Conservation (phyloP, 2,113 vertebrate species). For the Prochilodus magdalenae region DNA sequence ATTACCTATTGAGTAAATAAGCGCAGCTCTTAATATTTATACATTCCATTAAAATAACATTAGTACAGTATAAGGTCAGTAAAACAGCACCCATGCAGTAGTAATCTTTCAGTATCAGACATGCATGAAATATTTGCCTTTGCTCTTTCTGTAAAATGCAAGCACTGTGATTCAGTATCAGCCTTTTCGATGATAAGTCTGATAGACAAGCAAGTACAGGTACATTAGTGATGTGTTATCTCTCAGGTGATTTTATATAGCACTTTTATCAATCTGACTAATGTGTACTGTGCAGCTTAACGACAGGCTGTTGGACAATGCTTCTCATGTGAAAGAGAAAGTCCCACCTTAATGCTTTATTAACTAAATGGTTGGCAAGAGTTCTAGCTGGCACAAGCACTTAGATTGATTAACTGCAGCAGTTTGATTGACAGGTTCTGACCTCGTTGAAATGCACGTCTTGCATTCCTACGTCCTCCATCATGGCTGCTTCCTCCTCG, state of each 20-base stretch:
- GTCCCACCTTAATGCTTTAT: background rate
- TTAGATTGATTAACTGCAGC: background rate
- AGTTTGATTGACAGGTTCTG: conserved; percentile 29
- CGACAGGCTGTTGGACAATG: background rate
- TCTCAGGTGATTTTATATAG: conserved; percentile 9
- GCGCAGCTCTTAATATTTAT: too few species aligned
- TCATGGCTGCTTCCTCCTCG: conserved; percentile 98
- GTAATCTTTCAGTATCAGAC: background rate
- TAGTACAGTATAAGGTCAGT: background rate
- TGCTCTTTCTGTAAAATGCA: conserved; percentile 40
- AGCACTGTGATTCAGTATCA: conserved; percentile 7
- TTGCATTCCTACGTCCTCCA: conserved; percentile 99
- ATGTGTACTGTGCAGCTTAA: background rate
- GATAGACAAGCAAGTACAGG: conserved; percentile 5
- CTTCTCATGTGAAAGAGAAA: background rate
- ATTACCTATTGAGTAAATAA: too few species aligned
- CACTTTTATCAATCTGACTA: conserved; percentile 17
- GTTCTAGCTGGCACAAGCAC: background rate
- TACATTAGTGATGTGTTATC: background rate
- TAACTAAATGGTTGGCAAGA: background rate
- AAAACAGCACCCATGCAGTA: too few species aligned
- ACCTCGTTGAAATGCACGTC: conserved; percentile 98
- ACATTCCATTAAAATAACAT: too few species aligned
- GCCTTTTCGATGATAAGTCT: conserved; percentile 15
- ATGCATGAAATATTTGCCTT: background rate